These are phyloP conservation scores for Mamestra configurata DNA, from an alignment of 1,140 invertebrate genomes.

Conservation along the genomic window DNA sequence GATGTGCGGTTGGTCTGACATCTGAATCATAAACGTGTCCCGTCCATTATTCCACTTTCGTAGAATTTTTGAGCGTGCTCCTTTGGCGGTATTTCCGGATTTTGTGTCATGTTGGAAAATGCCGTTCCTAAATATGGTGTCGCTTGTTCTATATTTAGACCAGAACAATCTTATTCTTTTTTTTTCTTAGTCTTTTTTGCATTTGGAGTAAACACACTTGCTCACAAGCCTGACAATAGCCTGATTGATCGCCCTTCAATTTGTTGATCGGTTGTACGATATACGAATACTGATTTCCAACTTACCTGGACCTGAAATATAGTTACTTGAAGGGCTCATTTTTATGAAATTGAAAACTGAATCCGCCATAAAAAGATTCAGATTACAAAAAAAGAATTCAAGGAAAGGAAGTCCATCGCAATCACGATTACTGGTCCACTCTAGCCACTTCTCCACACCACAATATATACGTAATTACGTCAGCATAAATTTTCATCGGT, in stretches of 20 bases:
- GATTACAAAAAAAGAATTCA: not conserved
- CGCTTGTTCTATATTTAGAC: slow-evolving; percentile 30
- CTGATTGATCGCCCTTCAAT: not conserved
- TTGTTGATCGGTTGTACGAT: not conserved
- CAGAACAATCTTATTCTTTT: not conserved
- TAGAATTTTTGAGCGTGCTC: slow-evolving; percentile 27
- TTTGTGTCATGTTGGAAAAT: not conserved
- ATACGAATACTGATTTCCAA: not conserved
- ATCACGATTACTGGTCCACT: slow-evolving; percentile 13
- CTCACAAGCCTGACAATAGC: too few relatives aligned
- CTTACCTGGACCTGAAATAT: not conserved
- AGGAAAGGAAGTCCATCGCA: not conserved
- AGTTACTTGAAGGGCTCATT: too few relatives aligned
- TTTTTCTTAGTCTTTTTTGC: not conserved
- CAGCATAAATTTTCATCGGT: slow-evolving; percentile 31
- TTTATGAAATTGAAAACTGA: too few relatives aligned
- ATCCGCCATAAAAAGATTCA: not conserved
- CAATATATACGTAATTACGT: slow-evolving; percentile 24
- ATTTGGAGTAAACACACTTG: not conserved
- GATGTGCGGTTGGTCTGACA: slow-evolving; percentile 45
- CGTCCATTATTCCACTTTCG: slow-evolving; percentile 24
- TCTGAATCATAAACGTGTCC: slow-evolving; percentile 53
- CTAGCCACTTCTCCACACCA: slow-evolving; percentile 6
- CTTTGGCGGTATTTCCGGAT: slow-evolving; percentile 31
- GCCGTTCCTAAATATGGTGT: slow-evolving; percentile 6